Conservation (phyloP, 2,888 invertebrate genomes). For the Onthophagus sagittarius region DNA sequence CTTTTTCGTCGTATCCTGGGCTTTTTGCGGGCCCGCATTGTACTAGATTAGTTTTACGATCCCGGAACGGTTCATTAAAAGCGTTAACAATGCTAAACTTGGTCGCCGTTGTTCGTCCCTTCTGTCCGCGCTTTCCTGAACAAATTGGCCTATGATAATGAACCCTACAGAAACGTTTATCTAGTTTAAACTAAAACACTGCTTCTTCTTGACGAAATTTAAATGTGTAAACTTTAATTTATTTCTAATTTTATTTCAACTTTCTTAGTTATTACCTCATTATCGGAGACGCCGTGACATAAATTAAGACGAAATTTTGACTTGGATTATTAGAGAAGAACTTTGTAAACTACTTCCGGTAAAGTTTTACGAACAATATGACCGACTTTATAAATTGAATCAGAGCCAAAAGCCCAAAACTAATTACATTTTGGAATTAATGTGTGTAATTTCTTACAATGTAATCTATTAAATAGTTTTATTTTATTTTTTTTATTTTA, state of each 20-base stretch:
- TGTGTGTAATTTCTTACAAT: background rate
- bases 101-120: background rate
- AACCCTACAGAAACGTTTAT: background rate
- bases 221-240: background rate
- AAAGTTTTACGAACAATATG: background rate
- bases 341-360: background rate
- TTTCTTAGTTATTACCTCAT: background rate
- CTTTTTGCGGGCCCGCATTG: background rate
- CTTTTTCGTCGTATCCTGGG: background rate
- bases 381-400: background rate
- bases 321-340: background rate
- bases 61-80: background rate
- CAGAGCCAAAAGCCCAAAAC: background rate
- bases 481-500: too few species aligned
- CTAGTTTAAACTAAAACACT: background rate
- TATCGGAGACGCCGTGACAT: background rate
- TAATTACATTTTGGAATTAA: background rate
- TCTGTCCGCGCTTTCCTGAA: background rate
- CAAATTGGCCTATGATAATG: background rate
- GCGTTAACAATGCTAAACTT: background rate
- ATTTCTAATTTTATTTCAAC: background rate
- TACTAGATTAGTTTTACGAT: background rate
- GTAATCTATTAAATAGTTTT: background rate
- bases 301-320: background rate
- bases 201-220: background rate